phyloP scores from a whole-genome alignment of 2,888 invertebrate genomes.

The Trachelus tabidus region DNA sequence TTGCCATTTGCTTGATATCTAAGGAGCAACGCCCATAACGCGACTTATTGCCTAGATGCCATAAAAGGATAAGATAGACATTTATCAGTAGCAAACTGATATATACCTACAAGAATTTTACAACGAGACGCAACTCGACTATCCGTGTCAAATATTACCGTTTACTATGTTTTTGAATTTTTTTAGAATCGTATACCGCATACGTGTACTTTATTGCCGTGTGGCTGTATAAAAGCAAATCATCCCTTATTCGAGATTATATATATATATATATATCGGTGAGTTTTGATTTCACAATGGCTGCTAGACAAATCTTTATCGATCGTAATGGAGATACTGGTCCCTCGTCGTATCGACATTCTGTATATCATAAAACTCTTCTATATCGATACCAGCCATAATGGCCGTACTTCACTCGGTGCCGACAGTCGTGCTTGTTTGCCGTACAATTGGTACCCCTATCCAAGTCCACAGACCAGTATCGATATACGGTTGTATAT shows the following conservation, averaged over 20 bases:
- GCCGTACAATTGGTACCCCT: neutral
- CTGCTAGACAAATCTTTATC: neutral
- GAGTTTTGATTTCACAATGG: neutral
- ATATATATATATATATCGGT: neutral
- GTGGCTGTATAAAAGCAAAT: neutral
- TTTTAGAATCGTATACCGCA: neutral
- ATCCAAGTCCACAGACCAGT: neutral
- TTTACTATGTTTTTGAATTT: neutral
- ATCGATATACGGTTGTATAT: neutral
- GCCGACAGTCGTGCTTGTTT: neutral
- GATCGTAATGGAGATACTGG: neutral
- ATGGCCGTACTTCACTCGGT: neutral
- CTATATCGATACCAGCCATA: neutral
- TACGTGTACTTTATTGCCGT: neutral
- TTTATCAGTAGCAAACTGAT: conserved; percentile 55
- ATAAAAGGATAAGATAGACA: conserved; percentile 61
- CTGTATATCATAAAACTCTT: neutral
- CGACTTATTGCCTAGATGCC: conserved; percentile 53
- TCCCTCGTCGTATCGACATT: neutral
- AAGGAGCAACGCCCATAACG: conserved; percentile 52
- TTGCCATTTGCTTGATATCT: conserved; percentile 52
- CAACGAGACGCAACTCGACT: neutral
- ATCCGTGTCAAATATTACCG: neutral
- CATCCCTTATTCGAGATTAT: neutral
- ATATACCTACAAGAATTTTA: neutral